Base-by-base conservation (phyloP, 2,888 invertebrate species). In the Romanomermis culicivorax region DNA sequence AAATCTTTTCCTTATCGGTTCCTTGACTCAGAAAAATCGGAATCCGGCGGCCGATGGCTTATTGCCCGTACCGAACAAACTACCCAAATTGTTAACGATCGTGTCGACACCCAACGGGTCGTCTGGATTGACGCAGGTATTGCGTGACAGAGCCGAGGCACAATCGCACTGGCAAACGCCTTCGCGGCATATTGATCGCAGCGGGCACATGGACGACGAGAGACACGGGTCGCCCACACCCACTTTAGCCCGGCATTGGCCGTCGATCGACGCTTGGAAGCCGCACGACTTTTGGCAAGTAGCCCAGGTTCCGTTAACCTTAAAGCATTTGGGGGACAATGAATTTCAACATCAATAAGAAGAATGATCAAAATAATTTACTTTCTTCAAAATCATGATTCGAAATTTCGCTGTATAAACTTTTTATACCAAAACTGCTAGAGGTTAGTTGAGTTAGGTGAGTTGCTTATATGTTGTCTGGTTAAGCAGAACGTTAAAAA, bases 71-170 rank as follows among this genome's bases (percentile, higher is more conserved):
- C 36, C 36, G 11, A 36, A 36, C 17, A 36, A 11, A 17, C 36
- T 36, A 17, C 36, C 36, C 36, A 7, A 36, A 17, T 36, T 36
- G 7, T 36, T 36, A 17, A 36, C 7, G 36, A 36, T 11, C 11
- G 36, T 11, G 17, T 36, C 36, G 36, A 36, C 36, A 17, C 36
- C 36, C 36, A 54, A 25, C 7, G 54, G 54, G 27, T 54, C 54
- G 29, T 54, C 49, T 3, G 54, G 54, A 54, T 54, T 54, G 4
- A 29, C 20, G 54, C 54, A 54, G 11, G 11, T 29, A 2, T 11
- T 29, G 4, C 29, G 17, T n/a, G 17, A 17, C 17, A 54, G 29
- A 17, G 30, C 50, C 7, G 29, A 49, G 7, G 27, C 29, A 29
- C 50, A 49, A 29, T 49, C 50, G 29, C 50, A 49, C 23, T 49